A percentile compares a stretch with the other conserved stretches of the same genome.
Conservation (phyloP, 2,888 invertebrate species). For the Diarsia dahlii region DNA sequence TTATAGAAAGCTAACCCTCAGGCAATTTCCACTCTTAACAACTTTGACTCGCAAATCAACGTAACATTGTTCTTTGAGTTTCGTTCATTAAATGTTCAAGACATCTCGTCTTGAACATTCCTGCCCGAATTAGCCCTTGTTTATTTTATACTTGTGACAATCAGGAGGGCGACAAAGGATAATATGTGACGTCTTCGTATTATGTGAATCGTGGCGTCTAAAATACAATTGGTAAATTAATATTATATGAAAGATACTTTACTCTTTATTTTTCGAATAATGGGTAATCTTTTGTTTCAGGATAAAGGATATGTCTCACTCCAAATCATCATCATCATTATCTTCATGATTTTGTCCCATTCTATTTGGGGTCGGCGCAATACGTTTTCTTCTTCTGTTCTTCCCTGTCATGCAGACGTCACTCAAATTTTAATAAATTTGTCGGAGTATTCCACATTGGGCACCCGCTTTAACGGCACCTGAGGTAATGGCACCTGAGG, state of each 20-base stretch:
- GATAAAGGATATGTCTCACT: background rate
- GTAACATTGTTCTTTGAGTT: slow-evolving; percentile 74
- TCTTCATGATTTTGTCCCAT: no score
- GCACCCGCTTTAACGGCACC: no score
- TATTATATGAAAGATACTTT: background rate
- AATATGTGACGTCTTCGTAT: slow-evolving; percentile 76
- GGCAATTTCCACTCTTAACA: slow-evolving; percentile 57
- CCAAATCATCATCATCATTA: no score
- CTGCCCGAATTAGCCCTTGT: slow-evolving; percentile 80
- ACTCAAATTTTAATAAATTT: no score
- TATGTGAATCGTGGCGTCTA: slow-evolving; percentile 6
- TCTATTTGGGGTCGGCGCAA: no score
- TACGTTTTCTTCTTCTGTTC: no score
- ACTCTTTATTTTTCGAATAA: background rate
- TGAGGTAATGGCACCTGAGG: no score
- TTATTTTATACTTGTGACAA: slow-evolving; percentile 85
- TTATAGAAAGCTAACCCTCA: slow-evolving; percentile 38
- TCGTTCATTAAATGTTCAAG: slow-evolving; percentile 77
- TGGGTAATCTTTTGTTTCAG: background rate
- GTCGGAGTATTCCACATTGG: no score
- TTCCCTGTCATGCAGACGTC: no score
- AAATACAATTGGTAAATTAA: slow-evolving; percentile 48
- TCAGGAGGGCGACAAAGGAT: slow-evolving; percentile 78
- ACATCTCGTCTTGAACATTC: slow-evolving; percentile 73
- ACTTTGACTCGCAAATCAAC: slow-evolving; percentile 72